phyloP scores from a whole-genome alignment of 2,888 invertebrate genomes.

The Meliscaeva auricollis region DNA sequence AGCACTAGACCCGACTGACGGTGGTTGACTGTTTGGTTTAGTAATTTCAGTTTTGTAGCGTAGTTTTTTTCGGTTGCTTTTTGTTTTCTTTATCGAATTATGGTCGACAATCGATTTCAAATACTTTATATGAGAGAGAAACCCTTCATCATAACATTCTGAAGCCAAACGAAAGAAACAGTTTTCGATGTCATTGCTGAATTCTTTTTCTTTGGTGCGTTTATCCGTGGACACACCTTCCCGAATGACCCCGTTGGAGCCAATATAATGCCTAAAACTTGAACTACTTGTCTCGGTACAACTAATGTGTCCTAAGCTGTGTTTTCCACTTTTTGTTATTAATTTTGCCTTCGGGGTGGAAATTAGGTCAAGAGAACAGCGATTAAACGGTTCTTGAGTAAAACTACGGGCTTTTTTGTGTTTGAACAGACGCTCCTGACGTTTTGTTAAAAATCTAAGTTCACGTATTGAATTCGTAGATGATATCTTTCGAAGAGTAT shows the following conservation, averaged over 20 bases:
- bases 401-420: constrained; percentile 30
- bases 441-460: constrained; percentile 78
- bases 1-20: constrained; percentile 56
- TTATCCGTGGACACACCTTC: constrained; percentile 8
- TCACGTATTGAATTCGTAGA: constrained; percentile 79
- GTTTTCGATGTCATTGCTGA: constrained; percentile 65
- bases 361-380: constrained; percentile 10
- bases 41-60: constrained; percentile 21
- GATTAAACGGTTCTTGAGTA: constrained; percentile 8
- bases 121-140: constrained; percentile 82
- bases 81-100: constrained; percentile 78
- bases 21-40: constrained; percentile 47
- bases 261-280: neutral
- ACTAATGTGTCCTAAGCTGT: constrained; percentile 39
- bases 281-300: neutral
- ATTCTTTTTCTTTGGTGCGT: neutral
- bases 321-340: constrained; percentile 8
- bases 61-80: constrained; percentile 48
- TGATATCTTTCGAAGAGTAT: constrained; percentile 80
- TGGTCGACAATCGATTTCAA: constrained; percentile 82
- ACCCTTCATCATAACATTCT: constrained; percentile 82
- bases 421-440: constrained; percentile 63
- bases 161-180: constrained; percentile 80
- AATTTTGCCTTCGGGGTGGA: neutral
- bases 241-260: constrained; percentile 23